Percentiles rank a stretch among this genome's conserved stretches.
Evolutionary conservation across 2,113 vertebrate genomes (phyloP).

Genomic region (Jacana jacana): DNA sequence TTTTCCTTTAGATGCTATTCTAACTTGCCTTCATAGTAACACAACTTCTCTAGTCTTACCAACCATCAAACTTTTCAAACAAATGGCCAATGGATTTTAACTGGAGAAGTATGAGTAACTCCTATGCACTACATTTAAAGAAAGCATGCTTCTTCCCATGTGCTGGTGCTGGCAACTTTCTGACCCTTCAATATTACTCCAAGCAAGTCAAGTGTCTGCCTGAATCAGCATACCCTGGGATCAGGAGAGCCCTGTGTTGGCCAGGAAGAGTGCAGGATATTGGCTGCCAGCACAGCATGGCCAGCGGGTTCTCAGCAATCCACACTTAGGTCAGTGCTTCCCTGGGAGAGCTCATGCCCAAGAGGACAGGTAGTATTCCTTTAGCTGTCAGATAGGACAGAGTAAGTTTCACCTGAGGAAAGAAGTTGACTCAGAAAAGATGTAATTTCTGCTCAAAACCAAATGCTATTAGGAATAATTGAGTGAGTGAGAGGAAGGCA

Average conservation of each 20-base stretch:
- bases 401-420: background rate
- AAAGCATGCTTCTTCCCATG: background rate
- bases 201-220: background rate
- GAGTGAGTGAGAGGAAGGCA: background rate
- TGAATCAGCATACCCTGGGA: background rate
- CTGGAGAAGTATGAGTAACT: background rate
- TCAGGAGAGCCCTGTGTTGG: background rate
- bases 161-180: background rate
- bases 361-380: background rate
- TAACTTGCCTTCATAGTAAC: background rate
- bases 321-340: background rate
- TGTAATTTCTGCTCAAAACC: background rate
- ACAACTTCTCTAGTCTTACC: background rate
- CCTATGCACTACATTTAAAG: background rate
- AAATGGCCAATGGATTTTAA: background rate
- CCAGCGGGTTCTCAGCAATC: background rate
- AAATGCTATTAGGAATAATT: background rate
- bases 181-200: background rate
- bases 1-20: background rate
- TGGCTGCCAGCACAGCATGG: background rate
- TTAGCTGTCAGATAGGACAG: background rate
- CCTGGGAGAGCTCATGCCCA: background rate
- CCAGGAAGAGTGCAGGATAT: background rate
- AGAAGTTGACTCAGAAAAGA: background rate
- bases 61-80: background rate